Evolutionary conservation across 2,797 vertebrate species (phyloP).

Genomic region (Pseudochromis fuscus): DNA sequence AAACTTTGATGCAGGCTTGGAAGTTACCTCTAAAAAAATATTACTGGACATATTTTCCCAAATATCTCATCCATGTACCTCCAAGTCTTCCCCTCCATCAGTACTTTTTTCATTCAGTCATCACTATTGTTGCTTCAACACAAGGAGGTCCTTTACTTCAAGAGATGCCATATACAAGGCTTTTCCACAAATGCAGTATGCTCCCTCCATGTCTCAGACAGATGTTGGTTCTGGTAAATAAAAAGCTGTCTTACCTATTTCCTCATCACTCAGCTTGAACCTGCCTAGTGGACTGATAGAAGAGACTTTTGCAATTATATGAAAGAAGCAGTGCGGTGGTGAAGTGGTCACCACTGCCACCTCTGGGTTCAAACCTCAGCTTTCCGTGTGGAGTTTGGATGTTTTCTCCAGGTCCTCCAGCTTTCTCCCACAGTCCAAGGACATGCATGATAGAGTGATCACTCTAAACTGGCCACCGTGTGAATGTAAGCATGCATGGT

Average conservation of each 20-base stretch:
- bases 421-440: too few species aligned
- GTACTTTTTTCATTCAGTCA: neutral
- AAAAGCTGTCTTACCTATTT: neutral
- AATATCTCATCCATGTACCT: neutral
- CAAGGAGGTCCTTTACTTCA: too few species aligned
- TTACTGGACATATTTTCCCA: neutral
- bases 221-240: constrained; percentile 8
- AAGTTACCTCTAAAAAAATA: neutral
- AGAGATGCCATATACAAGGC: too few species aligned
- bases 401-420: too few species aligned
- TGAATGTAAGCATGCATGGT: too few species aligned
- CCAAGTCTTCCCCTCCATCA: neutral
- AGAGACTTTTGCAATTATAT: too few species aligned
- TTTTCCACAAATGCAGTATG: too few species aligned
- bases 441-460: too few species aligned
- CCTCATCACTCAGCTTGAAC: constrained; percentile 8
- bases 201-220: neutral
- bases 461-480: too few species aligned
- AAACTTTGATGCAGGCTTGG: neutral
- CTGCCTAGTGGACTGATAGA: constrained; percentile 3
- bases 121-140: neutral
- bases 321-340: too few species aligned
- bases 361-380: neutral
- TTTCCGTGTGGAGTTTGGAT: too few species aligned
- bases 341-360: too few species aligned